These are phyloP conservation scores for Apis mellifera DNA, from an alignment of 1,140 invertebrate genomes.

Conservation along the genomic window Amel_HAv3.1 CM009932.2:10842501-10843000, in stretches of 20 bases:
- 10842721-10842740: too few species aligned
- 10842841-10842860: not conserved
- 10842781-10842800: not conserved
- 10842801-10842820: not conserved
- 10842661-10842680: too few species aligned
- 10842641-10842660: too few species aligned
- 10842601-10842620: too few species aligned
- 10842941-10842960: too few species aligned
- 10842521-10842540: conserved; percentile 52
- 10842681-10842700: too few species aligned
- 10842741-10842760: not conserved
- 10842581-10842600: not conserved
- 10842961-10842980: not conserved
- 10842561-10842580: not conserved
- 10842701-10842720: too few species aligned
- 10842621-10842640: too few species aligned
- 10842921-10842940: not conserved
- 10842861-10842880: not conserved
- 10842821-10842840: not conserved
- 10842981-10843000: not conserved
- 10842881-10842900: not conserved
- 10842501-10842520: conserved; percentile 32
- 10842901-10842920: not conserved
- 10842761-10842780: not conserved
- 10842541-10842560: conserved; percentile 46